Evolutionary conservation across 2,888 invertebrate species (phyloP).

Genomic region (Dryococelus australis): DNA sequence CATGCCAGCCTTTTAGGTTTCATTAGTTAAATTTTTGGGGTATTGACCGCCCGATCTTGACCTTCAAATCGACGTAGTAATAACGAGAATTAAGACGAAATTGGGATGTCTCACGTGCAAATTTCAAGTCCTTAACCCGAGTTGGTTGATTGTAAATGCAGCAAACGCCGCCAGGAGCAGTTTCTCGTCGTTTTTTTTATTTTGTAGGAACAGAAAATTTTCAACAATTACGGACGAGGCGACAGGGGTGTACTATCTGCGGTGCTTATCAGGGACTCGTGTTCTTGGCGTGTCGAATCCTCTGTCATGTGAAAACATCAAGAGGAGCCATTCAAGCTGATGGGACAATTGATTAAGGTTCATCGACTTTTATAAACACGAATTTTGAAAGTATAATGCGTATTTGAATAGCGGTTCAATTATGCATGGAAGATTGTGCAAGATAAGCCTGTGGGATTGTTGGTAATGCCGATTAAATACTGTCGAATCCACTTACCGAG

Average conservation of each 20-base stretch:
- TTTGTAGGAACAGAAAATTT: not conserved
- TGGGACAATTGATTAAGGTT: not conserved
- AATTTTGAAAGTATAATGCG: constrained; percentile 4
- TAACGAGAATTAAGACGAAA: too few species aligned
- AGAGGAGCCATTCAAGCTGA: not conserved
- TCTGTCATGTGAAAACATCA: not conserved
- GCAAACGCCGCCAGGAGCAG: too few species aligned
- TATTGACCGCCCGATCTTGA: too few species aligned
- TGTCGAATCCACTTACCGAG: not conserved
- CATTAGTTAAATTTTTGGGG: too few species aligned
- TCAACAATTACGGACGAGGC: not conserved
- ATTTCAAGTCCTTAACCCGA: too few species aligned
- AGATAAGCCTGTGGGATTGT: not conserved
- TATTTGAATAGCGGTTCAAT: not conserved
- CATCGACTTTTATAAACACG: constrained; percentile 16
- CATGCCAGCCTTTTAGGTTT: too few species aligned
- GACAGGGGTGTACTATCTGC: not conserved
- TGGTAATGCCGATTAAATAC: constrained; percentile 1
- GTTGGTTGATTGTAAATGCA: too few species aligned
- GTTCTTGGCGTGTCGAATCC: not conserved
- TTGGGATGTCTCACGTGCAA: too few species aligned
- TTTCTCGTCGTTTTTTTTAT: not conserved
- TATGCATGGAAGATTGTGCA: constrained; percentile 7
- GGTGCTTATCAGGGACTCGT: not conserved
- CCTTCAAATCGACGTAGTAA: too few species aligned